A percentile compares a stretch with the other conserved stretches of the same genome.
Evolutionary conservation across 2,888 invertebrate genomes (phyloP).

Genomic region (Alloplasta piceator): DNA sequence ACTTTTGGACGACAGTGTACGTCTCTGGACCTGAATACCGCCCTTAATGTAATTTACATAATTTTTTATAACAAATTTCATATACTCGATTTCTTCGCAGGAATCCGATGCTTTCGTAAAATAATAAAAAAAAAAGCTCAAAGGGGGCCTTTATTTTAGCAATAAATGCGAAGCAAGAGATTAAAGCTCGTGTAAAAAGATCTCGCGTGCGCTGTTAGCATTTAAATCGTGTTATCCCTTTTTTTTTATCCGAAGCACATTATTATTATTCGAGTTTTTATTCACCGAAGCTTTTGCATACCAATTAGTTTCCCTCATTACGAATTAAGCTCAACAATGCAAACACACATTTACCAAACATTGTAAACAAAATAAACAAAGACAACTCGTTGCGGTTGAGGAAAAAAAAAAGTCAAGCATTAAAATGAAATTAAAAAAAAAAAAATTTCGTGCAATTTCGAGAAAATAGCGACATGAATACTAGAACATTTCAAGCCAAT

Average conservation of each 20-base stretch:
- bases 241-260: neutral
- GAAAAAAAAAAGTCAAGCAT: neutral
- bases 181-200: neutral
- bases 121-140: neutral
- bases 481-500: too few species aligned
- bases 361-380: too few species aligned
- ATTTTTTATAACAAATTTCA: neutral
- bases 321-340: neutral
- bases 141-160: neutral
- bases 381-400: too few species aligned
- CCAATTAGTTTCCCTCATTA: constrained; percentile 21
- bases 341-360: neutral
- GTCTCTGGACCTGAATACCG: too few species aligned
- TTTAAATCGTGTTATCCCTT: neutral
- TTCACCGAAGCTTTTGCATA: constrained; percentile 30
- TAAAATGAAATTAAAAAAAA: neutral
- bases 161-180: neutral
- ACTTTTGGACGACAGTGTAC: neutral
- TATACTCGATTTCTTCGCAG: neutral
- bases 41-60: too few species aligned
- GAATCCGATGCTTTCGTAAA: neutral
- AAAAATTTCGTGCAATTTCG: constrained; percentile 1
- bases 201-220: neutral
- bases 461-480: too few species aligned
- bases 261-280: neutral